Evolutionary conservation across 1,140 invertebrate species (phyloP).

Genomic region (Ceratitis capitata): DNA sequence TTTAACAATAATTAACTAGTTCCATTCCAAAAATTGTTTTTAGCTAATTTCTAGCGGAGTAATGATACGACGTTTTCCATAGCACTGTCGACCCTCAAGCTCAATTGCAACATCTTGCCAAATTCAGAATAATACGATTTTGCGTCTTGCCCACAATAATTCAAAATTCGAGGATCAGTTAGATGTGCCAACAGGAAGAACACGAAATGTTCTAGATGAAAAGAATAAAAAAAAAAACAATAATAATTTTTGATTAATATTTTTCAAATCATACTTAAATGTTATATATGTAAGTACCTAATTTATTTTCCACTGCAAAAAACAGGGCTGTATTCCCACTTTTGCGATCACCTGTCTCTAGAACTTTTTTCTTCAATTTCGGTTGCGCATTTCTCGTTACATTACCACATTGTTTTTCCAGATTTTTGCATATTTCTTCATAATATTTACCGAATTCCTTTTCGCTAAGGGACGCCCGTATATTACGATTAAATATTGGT

Average conservation of each 20-base stretch:
- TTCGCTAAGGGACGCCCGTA: neutral
- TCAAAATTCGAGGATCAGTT: slow-evolving; percentile 54
- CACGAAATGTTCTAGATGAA: slow-evolving; percentile 58
- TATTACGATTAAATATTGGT: neutral
- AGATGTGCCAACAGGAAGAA: slow-evolving; percentile 60
- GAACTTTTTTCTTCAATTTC: slow-evolving; percentile 49
- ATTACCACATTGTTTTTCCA: slow-evolving; percentile 42
- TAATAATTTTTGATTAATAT: too few species aligned
- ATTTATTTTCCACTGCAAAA: slow-evolving; percentile 56
- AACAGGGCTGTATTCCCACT: slow-evolving; percentile 55
- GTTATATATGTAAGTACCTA: too few species aligned
- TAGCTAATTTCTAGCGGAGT: slow-evolving; percentile 19
- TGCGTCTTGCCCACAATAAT: slow-evolving; percentile 54
- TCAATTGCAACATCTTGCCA: slow-evolving; percentile 53
- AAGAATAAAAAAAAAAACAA: slow-evolving; percentile 37
- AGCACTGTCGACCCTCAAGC: slow-evolving; percentile 53
- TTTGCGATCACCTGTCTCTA: slow-evolving; percentile 50
- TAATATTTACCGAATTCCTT: slow-evolving; percentile 53
- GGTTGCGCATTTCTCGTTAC: neutral
- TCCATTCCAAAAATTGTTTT: neutral
- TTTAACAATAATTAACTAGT: neutral
- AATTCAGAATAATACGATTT: slow-evolving; percentile 58
- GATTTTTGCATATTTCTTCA: slow-evolving; percentile 50
- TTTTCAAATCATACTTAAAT: neutral
- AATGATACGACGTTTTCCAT: slow-evolving; percentile 55